Evolutionary conservation across 2,888 invertebrate genomes (phyloP), one percentile per base, ranked within the genome.

Genomic region (Plebejus argus): DNA sequence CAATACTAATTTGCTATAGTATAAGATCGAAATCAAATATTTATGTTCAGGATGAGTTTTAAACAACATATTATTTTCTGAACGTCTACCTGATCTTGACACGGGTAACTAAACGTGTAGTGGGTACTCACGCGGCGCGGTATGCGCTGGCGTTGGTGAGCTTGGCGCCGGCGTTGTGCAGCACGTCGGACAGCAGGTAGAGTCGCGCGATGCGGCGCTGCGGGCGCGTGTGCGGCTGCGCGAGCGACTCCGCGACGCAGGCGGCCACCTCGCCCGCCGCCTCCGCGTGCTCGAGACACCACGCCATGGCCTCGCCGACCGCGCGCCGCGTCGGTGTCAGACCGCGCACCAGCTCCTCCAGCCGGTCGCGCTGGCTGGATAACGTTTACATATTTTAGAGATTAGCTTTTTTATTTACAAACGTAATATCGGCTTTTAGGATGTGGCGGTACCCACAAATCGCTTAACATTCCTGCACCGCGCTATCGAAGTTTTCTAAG

Each of bases 221-320:
- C 28, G 98, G 95, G 76, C 78, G 79, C 75, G 81, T 83, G 80
- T 76, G 96, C 95, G 0, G 99, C 99, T 84, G 95, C 93, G 8
- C 94, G 71, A 99, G 95, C 0, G 99, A 96, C 91, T 99, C 99
- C 1, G 96, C 95, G 78, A 99, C 96, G 89, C 98, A 99, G 82
- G 98, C 97, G 76, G 98, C 97, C 80, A 99, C 90, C 94, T 99
- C 99, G 86, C 98, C 98, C 2, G 99, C 99, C 45, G 99, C 98
- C 90, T 99, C 99, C 33, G 99, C 98, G 91, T 99, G 99, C 88
- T 99, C 99, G 80, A 99, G 97, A 90, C 99, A 99, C 96, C 99
- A 99, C 76, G 99, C 97, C 99, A 99, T 99, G 20, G 97, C 97
- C 88, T 99, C 99, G 8, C 97, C 99, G 79, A 99, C 96, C 89